Conservation (phyloP, 35 echinoderm and acorn worm genomes). For the Diadema setosum region DNA sequence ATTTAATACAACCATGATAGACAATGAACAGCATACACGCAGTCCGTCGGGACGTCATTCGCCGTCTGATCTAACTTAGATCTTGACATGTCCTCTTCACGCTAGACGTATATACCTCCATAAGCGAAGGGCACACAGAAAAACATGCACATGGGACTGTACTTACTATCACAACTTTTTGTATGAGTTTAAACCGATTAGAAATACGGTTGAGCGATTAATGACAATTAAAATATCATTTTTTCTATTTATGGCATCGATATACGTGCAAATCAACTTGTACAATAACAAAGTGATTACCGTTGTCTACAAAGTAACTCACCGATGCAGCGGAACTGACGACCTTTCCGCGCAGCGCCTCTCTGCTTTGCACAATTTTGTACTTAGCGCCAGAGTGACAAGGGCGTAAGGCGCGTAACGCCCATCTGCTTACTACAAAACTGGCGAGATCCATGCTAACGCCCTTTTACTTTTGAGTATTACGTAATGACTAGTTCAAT, state of each 20-base stretch:
- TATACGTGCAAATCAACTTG: no score
- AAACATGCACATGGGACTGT: background rate
- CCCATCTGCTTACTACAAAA: background rate
- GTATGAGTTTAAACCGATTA: background rate
- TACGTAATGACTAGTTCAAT: background rate
- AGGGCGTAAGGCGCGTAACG: background rate
- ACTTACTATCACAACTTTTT: background rate
- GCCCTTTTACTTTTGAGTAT: background rate
- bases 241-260: background rate
- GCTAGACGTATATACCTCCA: no score
- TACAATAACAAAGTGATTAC: no score
- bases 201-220: background rate
- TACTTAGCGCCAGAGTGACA: background rate
- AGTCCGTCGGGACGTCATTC: no score
- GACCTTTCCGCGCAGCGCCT: background rate
- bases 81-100: background rate
- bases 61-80: background rate
- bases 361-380: background rate
- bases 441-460: background rate
- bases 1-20: background rate
- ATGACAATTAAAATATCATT: background rate
- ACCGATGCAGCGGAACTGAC: background rate
- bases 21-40: no score
- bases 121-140: background rate
- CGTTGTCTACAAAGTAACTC: background rate